A percentile compares a stretch with the other conserved stretches of the same genome.
phyloP scores from a whole-genome alignment of 2,113 vertebrate species.

The Petaurus breviceps region DNA sequence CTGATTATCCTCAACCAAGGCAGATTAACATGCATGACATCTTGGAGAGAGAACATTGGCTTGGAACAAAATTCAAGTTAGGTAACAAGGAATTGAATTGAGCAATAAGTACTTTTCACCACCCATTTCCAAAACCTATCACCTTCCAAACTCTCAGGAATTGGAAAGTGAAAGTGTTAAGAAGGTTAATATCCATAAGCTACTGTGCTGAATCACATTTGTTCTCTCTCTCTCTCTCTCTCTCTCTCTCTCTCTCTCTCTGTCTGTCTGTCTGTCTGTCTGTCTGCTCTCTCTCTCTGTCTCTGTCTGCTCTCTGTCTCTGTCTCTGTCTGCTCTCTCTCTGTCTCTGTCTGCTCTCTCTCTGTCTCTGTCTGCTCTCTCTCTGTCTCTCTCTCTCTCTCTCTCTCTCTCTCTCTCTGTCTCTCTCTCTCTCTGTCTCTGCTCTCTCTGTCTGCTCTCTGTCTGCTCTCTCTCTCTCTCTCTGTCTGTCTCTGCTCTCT shows the following conservation, averaged over 20 bases:
- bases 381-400: rapidly evolving
- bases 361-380: too few species aligned
- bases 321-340: too few species aligned
- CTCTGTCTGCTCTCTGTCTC: too few species aligned
- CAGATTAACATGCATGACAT: not conserved
- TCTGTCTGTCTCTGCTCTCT: too few species aligned
- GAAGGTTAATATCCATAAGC: not conserved
- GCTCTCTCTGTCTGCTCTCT: too few species aligned
- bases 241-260: too few species aligned
- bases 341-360: too few species aligned
- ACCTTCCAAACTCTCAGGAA: not conserved
- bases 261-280: rapidly evolving
- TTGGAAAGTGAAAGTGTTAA: not conserved
- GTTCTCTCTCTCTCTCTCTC: too few species aligned
- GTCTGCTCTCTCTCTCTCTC: too few species aligned
- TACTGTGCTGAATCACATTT: not conserved
- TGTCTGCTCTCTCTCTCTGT: too few species aligned
- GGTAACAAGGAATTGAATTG: not conserved
- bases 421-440: too few species aligned
- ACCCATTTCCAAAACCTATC: not conserved
- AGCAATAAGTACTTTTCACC: not conserved
- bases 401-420: rapidly evolving
- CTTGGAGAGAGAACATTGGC: not conserved
- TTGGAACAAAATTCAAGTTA: not conserved
- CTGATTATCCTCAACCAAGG: not conserved